Conservation (phyloP, 1,140 invertebrate genomes). For the Orchestia grillus region DNA sequence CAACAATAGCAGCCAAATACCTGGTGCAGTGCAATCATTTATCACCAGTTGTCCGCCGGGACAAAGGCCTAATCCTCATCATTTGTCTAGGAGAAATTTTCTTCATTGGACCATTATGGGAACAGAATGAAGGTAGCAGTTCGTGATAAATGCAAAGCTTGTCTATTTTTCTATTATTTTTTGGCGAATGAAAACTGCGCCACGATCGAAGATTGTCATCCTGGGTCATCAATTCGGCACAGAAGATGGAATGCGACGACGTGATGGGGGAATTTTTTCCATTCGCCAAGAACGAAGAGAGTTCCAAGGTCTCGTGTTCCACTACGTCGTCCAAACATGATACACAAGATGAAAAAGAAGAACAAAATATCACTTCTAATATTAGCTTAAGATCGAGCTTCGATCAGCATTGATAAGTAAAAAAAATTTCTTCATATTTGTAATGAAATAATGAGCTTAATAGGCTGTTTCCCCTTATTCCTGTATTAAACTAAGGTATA, state of each 20-base stretch:
- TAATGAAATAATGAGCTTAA: neutral
- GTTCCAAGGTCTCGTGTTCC: neutral
- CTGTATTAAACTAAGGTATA: too few species aligned
- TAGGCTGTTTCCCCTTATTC: too few species aligned
- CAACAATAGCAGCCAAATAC: neutral
- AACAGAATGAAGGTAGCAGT: neutral
- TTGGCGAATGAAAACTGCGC: neutral
- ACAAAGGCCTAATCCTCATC: neutral
- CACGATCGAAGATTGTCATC: neutral
- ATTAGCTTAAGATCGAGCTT: neutral
- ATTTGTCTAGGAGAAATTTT: neutral
- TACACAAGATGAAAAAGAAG: neutral
- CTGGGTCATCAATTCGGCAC: neutral
- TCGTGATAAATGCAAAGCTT: neutral
- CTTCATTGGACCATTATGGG: neutral
- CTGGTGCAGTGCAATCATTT: neutral
- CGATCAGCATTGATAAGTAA: neutral
- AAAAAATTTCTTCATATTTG: neutral
- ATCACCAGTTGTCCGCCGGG: neutral
- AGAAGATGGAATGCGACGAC: neutral
- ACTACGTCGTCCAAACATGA: too few species aligned
- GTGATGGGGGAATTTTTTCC: neutral
- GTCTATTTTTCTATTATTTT: neutral
- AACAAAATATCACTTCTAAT: neutral
- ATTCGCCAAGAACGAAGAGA: neutral